Base-by-base conservation (phyloP, 1,140 invertebrate species). In the Papilio polytes region DNA sequence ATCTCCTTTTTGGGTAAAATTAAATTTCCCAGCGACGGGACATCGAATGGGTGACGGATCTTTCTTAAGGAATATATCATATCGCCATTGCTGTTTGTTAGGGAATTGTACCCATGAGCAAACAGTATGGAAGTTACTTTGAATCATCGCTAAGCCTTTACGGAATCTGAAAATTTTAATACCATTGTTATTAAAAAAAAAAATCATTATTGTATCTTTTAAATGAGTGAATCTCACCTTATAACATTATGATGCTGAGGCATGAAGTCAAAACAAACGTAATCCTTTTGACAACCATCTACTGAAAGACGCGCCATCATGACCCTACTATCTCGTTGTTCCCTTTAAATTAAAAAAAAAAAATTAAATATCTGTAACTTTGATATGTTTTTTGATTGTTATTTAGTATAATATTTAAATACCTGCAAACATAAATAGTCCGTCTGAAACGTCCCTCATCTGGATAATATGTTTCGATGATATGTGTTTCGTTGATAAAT, bases 251-350 rank as follows among this genome's bases (percentile, higher is more conserved):
- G 98, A 96, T 99, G 99, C 82, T 98, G 96, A 0, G 98, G 98
- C 13, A 99, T 97, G 92, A 99, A 99, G 91, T 99, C 98, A 88
- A 99, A 99, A 89, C 99, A 99, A 10, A 99, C 97, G 89, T 98
- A 99, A 96, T 99, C 99, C 89, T 99, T 99, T 95, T 99, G 99
- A 95, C 98, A 99, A 95, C 98, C 99, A 95, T 99, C 99, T 1
- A 99, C 98, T 7, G 98, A 99, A 9, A 99, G 96, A 83, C 98
- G 96, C 10, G 99, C 98, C 98, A 99, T 99, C 97, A 99, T 98
- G 56, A 98, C 97, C 83, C 98, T 96, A 41, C 97, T 97, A 86
- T 98, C 98, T 90, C 98, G 95, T 92, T 98, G 96, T 95, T 99
- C 98, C 80, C 98, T 95, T 83, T 72, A 91, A 89, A 85, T 73